These are phyloP conservation scores for Campoletis sonorensis DNA, from an alignment of 1,140 invertebrate genomes.

Conservation along the genomic window DNA sequence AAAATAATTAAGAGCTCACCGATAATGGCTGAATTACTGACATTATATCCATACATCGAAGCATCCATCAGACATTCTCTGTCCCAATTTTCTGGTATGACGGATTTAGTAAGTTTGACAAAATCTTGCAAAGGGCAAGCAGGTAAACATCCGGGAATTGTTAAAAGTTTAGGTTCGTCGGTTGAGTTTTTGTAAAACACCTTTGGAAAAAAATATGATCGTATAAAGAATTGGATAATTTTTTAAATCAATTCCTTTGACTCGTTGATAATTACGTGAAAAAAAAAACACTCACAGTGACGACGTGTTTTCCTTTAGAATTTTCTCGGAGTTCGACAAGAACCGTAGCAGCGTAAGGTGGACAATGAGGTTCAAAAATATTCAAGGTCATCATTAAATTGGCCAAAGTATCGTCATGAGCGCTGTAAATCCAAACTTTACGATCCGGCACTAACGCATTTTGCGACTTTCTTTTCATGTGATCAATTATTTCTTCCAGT, in stretches of 20 bases:
- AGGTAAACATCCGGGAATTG: slow-evolving; percentile 79
- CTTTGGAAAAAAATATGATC: slow-evolving; percentile 66
- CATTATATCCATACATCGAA: slow-evolving; percentile 60
- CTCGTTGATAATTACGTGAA: neutral
- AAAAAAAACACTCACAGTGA: slow-evolving; percentile 69
- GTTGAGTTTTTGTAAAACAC: slow-evolving; percentile 82
- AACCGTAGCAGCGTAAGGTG: slow-evolving; percentile 84
- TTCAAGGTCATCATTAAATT: slow-evolving; percentile 85
- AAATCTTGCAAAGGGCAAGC: slow-evolving; percentile 80
- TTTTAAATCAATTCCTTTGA: neutral
- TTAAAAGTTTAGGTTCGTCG: slow-evolving; percentile 75
- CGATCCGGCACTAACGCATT: slow-evolving; percentile 74
- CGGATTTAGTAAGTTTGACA: slow-evolving; percentile 74
- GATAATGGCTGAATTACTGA: slow-evolving; percentile 64
- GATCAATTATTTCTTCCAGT: slow-evolving; percentile 80
- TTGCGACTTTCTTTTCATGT: slow-evolving; percentile 77
- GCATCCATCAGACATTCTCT: slow-evolving; percentile 75
- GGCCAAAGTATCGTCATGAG: slow-evolving; percentile 89
- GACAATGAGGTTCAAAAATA: slow-evolving; percentile 84
- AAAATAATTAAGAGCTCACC: slow-evolving; percentile 59
- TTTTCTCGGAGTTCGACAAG: slow-evolving; percentile 82
- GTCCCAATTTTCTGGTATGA: slow-evolving; percentile 79
- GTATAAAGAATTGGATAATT: neutral
- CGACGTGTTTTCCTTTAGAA: slow-evolving; percentile 67
- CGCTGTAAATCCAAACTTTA: slow-evolving; percentile 86